phyloP scores from a whole-genome alignment of 2,888 invertebrate genomes.

The Gonocerus acuteangulatus region DNA sequence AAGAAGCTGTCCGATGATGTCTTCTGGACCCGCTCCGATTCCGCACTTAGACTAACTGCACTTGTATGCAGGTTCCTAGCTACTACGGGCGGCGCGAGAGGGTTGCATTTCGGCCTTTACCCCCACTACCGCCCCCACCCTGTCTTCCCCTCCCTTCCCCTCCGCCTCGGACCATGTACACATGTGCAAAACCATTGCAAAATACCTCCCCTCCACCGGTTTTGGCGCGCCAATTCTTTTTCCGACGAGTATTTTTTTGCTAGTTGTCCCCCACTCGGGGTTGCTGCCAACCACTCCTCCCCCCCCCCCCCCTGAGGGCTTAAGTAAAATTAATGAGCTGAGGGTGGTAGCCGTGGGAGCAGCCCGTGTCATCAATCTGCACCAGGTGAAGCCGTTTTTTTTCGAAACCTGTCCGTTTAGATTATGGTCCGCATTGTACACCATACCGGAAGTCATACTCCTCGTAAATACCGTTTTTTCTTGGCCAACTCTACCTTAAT shows the following conservation, averaged over 20 bases:
- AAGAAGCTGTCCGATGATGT: conserved; percentile 4
- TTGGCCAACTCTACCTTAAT: too few relatives aligned
- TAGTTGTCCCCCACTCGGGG: neutral
- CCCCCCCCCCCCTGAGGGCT: conserved; percentile 22
- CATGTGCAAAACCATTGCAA: conserved; percentile 34
- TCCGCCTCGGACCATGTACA: neutral
- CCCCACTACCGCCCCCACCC: conserved; percentile 25
- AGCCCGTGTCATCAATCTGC: conserved; percentile 10
- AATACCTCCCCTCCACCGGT: conserved; percentile 33
- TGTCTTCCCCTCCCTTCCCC: conserved; percentile 21
- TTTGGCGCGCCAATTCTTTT: conserved; percentile 28
- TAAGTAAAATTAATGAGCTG: conserved; percentile 34
- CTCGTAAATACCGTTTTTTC: too few relatives aligned
- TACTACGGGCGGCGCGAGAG: conserved; percentile 31
- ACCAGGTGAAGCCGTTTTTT: conserved; percentile 12
- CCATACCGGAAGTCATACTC: too few relatives aligned
- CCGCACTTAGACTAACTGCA: conserved; percentile 33
- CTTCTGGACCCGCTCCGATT: conserved; percentile 27
- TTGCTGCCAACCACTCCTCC: neutral
- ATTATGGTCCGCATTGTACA: too few relatives aligned
- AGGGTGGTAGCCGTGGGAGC: neutral
- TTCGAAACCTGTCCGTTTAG: too few relatives aligned
- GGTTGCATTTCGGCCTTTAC: conserved; percentile 34
- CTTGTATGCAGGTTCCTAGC: conserved; percentile 36
- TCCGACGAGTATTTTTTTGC: conserved; percentile 27